These are phyloP conservation scores for Cynopterus brachyotis DNA, from an alignment of 2,113 vertebrate genomes.

Conservation along the genomic window DNA sequence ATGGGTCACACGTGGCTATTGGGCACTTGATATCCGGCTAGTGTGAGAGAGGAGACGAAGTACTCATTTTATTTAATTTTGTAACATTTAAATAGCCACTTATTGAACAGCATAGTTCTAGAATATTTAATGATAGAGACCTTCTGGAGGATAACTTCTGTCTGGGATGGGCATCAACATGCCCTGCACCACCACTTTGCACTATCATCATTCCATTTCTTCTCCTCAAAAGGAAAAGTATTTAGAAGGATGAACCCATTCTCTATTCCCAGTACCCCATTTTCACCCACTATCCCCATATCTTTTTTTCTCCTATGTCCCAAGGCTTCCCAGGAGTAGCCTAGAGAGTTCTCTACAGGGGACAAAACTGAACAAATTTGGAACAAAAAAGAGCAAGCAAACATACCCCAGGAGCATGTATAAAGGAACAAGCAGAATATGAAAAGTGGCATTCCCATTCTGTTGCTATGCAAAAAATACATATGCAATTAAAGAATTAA, in stretches of 20 bases:
- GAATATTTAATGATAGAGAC: background rate
- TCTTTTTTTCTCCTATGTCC: background rate
- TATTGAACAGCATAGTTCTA: background rate
- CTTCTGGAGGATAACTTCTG: background rate
- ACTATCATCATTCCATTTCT: background rate
- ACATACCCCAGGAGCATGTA: background rate
- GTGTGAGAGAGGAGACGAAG: background rate
- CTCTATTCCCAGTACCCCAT: background rate
- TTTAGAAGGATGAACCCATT: background rate
- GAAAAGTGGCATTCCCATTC: background rate
- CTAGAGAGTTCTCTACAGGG: background rate
- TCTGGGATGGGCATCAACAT: background rate
- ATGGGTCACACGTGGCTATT: background rate
- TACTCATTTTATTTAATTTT: background rate
- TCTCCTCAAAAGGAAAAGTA: background rate
- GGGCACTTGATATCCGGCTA: background rate
- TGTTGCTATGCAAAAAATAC: background rate
- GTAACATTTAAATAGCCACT: background rate
- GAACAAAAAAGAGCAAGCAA: background rate
- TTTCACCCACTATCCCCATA: background rate
- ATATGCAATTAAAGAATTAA: background rate
- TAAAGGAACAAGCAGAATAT: background rate
- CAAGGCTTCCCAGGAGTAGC: background rate
- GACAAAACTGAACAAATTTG: background rate
- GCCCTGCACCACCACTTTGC: background rate